Base-by-base conservation (phyloP, 2,888 invertebrate species). In the Thalpophila matura region DNA sequence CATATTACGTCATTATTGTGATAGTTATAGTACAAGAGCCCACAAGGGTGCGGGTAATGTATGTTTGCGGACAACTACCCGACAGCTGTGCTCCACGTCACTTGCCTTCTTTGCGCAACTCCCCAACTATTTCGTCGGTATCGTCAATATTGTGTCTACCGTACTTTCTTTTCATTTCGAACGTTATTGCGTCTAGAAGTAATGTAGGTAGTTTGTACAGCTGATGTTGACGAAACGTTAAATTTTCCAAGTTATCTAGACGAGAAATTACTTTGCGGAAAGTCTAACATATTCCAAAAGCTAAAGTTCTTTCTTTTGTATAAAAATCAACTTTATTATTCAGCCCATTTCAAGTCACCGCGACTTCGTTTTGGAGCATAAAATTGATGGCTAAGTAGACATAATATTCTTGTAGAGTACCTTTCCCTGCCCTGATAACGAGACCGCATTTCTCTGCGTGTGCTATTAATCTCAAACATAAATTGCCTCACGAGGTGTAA, bases 391-490 rank as follows among this genome's bases (percentile, higher is more conserved):
- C 31, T 59, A 63, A 26, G 65, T 53, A 63, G 58, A 65, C 58
- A 58, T 79, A 54, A 65, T 53, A 64, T 57, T 54, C 46, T 46
- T 20, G 71, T 35, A 29, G 24, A 61, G 38, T 37, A 75, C 47
- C 42, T 45, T 69, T 46, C 27, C 22, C 42, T 37, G 43, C 22
- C 22, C 29, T 59, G 56, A 63, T 79, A 75, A 80, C 60, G 40
- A 77, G 65, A 60, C 67, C 59, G 35, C 61, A 61, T 60, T 65
- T 63, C 64, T 67, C 40, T 55, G 35, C 61, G 57, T 66, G 22
- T 46, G 37, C 57, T 47, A 77, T 79, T 80, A 80, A 75, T 80
- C 72, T 80, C 37, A 20, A 38, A 65, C 64, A 74, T 80, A 77
- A 72, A 80, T 77, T 75, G 75, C 62, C 60, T 40, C 61, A 60